Evolutionary conservation across 2,888 invertebrate species (phyloP).

Genomic region (Anaspis maculata): DNA sequence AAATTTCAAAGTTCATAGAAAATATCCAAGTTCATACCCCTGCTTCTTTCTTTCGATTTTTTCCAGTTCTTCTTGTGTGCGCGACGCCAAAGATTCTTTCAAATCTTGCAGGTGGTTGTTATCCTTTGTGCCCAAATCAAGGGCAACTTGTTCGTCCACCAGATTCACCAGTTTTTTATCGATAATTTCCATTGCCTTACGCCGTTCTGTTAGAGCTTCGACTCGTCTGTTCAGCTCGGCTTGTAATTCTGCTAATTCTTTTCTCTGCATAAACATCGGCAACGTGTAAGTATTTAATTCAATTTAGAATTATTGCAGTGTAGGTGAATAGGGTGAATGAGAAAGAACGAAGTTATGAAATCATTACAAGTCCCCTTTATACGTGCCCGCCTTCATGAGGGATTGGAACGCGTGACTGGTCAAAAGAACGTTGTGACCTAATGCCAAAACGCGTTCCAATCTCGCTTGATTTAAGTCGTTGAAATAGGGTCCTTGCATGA

Average conservation of each 20-base stretch:
- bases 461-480: too few species aligned
- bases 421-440: too few species aligned
- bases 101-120: conserved; percentile 31
- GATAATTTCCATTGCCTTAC: conserved; percentile 59
- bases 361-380: too few species aligned
- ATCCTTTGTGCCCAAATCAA: conserved; percentile 11
- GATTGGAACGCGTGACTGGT: too few species aligned
- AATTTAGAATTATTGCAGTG: too few species aligned
- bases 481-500: too few species aligned
- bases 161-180: conserved; percentile 61
- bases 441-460: too few species aligned
- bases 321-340: too few species aligned
- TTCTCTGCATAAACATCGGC: conserved; percentile 47
- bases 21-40: too few species aligned
- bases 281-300: too few species aligned
- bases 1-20: conserved; percentile 24
- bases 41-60: conserved; percentile 48
- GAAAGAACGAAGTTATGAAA: too few species aligned
- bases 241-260: conserved; percentile 62
- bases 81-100: conserved; percentile 40
- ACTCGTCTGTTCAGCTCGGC: conserved; percentile 57
- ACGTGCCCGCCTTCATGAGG: too few species aligned
- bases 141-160: conserved; percentile 50
- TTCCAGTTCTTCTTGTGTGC: conserved; percentile 45
- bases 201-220: conserved; percentile 53